Base-by-base conservation (phyloP, 2,888 invertebrate genomes). In the Drosophila koepferae region DNA sequence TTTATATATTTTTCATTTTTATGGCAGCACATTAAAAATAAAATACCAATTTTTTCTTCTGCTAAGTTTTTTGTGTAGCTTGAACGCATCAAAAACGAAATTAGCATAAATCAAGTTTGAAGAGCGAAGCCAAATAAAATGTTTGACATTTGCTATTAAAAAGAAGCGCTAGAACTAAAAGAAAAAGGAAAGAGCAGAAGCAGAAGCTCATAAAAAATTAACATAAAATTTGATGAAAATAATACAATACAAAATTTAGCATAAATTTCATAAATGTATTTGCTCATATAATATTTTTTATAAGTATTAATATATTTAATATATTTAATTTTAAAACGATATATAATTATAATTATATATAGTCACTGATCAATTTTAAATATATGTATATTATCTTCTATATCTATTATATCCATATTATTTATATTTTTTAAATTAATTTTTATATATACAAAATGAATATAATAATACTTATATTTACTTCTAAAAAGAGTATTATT, bases 41-140 rank as follows among this genome's bases (percentile, higher is more conserved):
- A 41, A 36, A 36, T 23, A 54, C 3, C 20, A 38, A 54, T 36
- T 23, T 54, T 53, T 20, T 36, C 20, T 3, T 49, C 16, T 16
- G 14, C 31, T 8, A 6, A 4, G n/a, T 20, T 38, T 23, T 23
- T 54, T 66, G 60, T 55, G 48, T 12, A 59, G 63, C 31, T 63
- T 61, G 23, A 54, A 46, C 40, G 38, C 54, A 79, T 60, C 44
- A 68, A 64, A 61, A 62, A 68, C 46, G 20, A 73, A 77, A 83
- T 81, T 80, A 80, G 69, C 81, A 73, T 83, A 81, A 83, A 81
- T 83, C 73, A 71, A 34, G 34, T 73, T 73, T 83, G 71, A 62
- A 80, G 53, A 67, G 63, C 62, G 43, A 36, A 60, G 36, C 65
- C 12, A 62, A 65, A 66, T 43, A 62, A 63, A 76, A 76, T 51